phyloP scores from a whole-genome alignment of 2,888 invertebrate genomes.

The Acronicta leporina region DNA sequence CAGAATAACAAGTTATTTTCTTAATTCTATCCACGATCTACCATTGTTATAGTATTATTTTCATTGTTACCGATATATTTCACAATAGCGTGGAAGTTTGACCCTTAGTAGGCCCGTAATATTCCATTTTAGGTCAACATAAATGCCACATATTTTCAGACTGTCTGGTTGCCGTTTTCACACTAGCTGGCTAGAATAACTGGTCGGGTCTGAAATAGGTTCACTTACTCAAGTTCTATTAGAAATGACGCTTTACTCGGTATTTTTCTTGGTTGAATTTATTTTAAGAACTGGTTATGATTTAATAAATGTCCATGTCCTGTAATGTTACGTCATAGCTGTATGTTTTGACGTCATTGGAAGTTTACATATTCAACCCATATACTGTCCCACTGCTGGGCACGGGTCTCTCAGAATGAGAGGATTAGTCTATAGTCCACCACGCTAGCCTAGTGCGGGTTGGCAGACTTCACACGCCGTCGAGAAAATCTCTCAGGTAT shows the following conservation, averaged over 20 bases:
- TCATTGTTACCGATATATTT: background rate
- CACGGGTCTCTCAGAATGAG: too few relatives aligned
- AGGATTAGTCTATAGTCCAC: too few relatives aligned
- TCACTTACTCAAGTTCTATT: background rate
- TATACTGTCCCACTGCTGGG: too few relatives aligned
- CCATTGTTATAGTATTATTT: background rate
- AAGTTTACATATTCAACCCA: too few relatives aligned
- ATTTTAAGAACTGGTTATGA: background rate
- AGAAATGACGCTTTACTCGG: too few relatives aligned
- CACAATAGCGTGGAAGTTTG: slow-evolving; percentile 1
- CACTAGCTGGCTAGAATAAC: slow-evolving; percentile 6
- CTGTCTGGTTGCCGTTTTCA: background rate
- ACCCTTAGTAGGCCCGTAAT: background rate
- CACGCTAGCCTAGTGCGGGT: too few relatives aligned
- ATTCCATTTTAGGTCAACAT: slow-evolving; percentile 12
- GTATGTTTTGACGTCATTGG: too few relatives aligned
- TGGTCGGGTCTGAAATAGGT: slow-evolving; percentile 18
- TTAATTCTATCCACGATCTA: background rate
- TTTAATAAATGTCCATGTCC: too few relatives aligned
- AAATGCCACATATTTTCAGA: slow-evolving; percentile 25
- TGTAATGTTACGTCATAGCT: too few relatives aligned
- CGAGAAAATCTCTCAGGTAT: too few relatives aligned
- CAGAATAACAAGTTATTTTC: background rate
- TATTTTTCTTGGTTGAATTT: background rate
- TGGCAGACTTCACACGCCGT: too few relatives aligned